Conservation (phyloP, 2,888 invertebrate genomes). For the Rhagonycha fulva region DNA sequence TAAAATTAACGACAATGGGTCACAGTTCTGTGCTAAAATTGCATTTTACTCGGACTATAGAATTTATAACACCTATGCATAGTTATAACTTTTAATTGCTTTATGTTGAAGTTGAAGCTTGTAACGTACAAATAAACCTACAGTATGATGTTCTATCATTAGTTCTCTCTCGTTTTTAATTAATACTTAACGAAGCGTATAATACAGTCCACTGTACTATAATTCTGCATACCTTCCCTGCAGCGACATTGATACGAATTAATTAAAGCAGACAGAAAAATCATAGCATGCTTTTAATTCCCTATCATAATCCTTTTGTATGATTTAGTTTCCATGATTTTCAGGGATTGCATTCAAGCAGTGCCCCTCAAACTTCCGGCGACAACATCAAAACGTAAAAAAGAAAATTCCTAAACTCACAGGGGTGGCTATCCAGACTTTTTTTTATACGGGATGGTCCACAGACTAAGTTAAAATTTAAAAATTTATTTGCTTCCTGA, state of each 20-base stretch:
- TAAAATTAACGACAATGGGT: slow-evolving; percentile 29
- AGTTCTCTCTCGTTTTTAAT: slow-evolving; percentile 10
- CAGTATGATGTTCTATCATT: background rate
- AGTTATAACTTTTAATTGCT: slow-evolving; percentile 30
- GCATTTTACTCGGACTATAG: slow-evolving; percentile 23
- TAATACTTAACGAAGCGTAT: slow-evolving; percentile 16
- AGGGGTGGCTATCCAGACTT: no score
- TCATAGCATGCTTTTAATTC: background rate
- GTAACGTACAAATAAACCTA: background rate
- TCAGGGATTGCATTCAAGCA: background rate
- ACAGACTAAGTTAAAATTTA: background rate
- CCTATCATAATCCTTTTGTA: background rate
- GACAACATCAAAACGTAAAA: no score
- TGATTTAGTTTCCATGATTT: background rate
- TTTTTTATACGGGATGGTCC: background rate
- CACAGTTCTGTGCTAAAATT: slow-evolving; percentile 20
- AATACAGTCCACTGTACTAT: background rate
- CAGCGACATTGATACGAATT: background rate
- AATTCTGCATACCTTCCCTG: background rate
- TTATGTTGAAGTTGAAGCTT: slow-evolving; percentile 14
- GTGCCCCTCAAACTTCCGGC: background rate
- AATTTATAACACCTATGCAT: slow-evolving; percentile 27
- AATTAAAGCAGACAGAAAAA: background rate
- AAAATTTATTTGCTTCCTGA: no score
- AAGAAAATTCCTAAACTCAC: background rate